Conservation (phyloP, 1,140 invertebrate species). For the Leptinotarsa undecemlineata region DNA sequence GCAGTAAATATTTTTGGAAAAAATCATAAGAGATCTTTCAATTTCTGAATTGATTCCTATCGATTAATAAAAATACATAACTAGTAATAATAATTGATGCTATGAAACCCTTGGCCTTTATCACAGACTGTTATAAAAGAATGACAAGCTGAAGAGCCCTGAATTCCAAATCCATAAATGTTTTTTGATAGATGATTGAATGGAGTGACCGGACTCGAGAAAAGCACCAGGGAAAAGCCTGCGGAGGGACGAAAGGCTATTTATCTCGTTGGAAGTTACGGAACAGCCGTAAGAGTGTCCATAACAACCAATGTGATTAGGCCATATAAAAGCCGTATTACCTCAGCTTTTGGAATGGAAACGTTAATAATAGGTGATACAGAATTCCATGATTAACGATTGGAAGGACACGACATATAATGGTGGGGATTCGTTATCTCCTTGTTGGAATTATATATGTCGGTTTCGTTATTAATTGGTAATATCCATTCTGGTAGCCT, state of each 20-base stretch:
- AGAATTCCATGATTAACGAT: background rate
- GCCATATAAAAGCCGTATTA: conserved; percentile 1
- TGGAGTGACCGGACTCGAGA: background rate
- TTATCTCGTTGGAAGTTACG: conserved; percentile 4
- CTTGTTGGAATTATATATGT: too few relatives aligned
- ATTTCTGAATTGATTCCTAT: too few relatives aligned
- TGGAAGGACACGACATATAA: background rate
- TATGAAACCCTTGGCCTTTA: background rate
- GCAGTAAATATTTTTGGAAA: too few relatives aligned
- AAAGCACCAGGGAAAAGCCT: background rate
- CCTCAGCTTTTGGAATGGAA: background rate
- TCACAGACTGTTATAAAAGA: background rate
- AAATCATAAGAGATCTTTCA: too few relatives aligned
- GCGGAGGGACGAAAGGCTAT: background rate
- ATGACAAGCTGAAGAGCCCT: background rate
- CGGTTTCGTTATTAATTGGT: too few relatives aligned
- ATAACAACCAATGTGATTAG: conserved; percentile 15
- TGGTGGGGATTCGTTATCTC: too few relatives aligned
- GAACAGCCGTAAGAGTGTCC: background rate
- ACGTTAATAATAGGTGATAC: background rate
- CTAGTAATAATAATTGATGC: background rate
- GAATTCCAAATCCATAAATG: background rate
- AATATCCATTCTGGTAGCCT: too few relatives aligned
- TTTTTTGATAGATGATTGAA: conserved; percentile 15
- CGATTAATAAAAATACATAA: too few relatives aligned